phyloP scores from a whole-genome alignment of 1,140 invertebrate species.

The Rhynchophorus ferrugineus region DNA sequence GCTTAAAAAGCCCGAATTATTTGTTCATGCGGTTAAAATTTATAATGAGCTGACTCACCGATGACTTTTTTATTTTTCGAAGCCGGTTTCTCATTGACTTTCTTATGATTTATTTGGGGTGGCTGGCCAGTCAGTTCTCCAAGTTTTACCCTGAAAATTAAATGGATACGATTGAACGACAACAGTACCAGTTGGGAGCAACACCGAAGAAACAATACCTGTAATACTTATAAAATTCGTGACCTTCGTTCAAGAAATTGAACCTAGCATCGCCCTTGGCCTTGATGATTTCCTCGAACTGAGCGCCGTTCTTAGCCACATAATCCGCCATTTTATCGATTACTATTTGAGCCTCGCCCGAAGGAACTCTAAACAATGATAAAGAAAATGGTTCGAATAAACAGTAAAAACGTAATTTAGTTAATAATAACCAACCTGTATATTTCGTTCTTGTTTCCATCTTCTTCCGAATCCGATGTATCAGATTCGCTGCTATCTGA shows the following conservation, averaged over 20 bases:
- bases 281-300: slow-evolving; percentile 84
- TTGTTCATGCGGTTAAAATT: no score
- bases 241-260: slow-evolving; percentile 64
- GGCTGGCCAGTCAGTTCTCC: slow-evolving; percentile 45
- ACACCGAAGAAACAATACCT: slow-evolving; percentile 38
- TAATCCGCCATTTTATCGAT: slow-evolving; percentile 95
- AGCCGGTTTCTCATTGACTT: slow-evolving; percentile 33
- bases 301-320: slow-evolving; percentile 86
- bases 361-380: slow-evolving; percentile 51
- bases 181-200: slow-evolving; percentile 39
- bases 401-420: no score
- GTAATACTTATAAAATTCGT: slow-evolving; percentile 74
- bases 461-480: slow-evolving; percentile 38
- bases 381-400: background rate
- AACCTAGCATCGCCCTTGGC: slow-evolving; percentile 81
- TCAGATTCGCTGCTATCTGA: slow-evolving; percentile 42
- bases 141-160: slow-evolving; percentile 28
- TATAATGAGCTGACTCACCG: no score
- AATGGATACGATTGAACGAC: slow-evolving; percentile 29
- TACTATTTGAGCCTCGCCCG: slow-evolving; percentile 74
- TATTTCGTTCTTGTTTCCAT: slow-evolving; percentile 17
- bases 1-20: no score
- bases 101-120: slow-evolving; percentile 19
- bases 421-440: no score
- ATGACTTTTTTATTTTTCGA: slow-evolving; percentile 34